These are phyloP conservation scores for Parnassius smintheus DNA, from an alignment of 2,888 invertebrate genomes.

Conservation along the genomic window DNA sequence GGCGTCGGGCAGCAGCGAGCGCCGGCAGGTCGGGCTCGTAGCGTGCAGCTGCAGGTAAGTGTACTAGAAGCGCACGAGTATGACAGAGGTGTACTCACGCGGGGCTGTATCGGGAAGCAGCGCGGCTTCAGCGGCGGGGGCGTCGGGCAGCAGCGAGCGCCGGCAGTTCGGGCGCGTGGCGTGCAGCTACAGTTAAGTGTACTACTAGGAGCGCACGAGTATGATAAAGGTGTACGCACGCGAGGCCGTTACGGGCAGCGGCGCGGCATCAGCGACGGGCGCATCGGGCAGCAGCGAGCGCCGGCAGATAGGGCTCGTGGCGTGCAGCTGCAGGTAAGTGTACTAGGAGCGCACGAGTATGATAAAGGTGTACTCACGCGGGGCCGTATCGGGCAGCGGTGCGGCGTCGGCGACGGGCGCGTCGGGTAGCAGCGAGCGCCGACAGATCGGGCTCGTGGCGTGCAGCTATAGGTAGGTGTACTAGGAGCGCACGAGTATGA, in stretches of 20 bases:
- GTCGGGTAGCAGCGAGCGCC: conserved; percentile 77
- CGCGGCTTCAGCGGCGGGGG: conserved; percentile 36
- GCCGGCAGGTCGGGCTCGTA: too few species aligned
- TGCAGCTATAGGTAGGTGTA: conserved; percentile 89
- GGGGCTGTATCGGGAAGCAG: conserved; percentile 22
- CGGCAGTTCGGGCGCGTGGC: conserved; percentile 98
- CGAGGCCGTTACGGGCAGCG: conserved; percentile 20
- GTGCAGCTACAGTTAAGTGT: conserved; percentile 89
- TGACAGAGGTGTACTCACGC: conserved; percentile 4
- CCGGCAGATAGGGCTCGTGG: conserved; percentile 97
- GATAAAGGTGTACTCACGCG: conserved; percentile 4
- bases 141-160: conserved; percentile 67
- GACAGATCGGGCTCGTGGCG: conserved; percentile 97
- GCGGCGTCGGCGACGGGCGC: conserved; percentile 34
- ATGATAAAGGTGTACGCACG: conserved; percentile 4
- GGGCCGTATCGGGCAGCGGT: conserved; percentile 29
- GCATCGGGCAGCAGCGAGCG: conserved; percentile 66
- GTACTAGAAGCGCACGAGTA: conserved; percentile 8
- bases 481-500: conserved; percentile 1
- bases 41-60: too few species aligned
- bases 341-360: conserved; percentile 8
- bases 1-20: too few species aligned
- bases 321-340: conserved; percentile 90
- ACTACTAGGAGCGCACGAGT: neutral
- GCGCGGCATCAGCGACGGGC: conserved; percentile 33